A percentile compares a stretch with the other conserved stretches of the same genome.
Conservation (phyloP, 2,888 invertebrate species). For the Polymixis flavicincta region DNA sequence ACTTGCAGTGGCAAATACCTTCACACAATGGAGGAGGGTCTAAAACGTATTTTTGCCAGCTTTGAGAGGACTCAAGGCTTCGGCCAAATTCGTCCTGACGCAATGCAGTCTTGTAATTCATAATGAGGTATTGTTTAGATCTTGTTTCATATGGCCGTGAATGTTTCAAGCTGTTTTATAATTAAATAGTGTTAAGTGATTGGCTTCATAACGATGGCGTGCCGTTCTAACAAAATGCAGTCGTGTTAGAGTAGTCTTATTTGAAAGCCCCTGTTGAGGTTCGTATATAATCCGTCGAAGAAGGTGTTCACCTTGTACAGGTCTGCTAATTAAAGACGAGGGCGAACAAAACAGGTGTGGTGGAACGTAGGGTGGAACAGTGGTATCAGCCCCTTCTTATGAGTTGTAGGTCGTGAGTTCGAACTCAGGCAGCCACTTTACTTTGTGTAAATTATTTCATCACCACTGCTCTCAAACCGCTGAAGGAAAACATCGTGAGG, state of each 20-base stretch:
- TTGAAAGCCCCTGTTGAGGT: background rate
- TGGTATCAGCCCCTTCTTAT: no score
- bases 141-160: conserved; percentile 27
- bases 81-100: conserved; percentile 48
- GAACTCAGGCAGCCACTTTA: no score
- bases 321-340: background rate
- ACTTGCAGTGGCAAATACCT: conserved; percentile 35
- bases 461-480: no score
- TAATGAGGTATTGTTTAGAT: conserved; percentile 33
- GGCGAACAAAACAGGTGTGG: no score
- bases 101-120: conserved; percentile 63
- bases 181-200: background rate
- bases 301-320: background rate
- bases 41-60: conserved; percentile 26
- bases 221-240: background rate
- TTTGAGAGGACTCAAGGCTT: background rate
- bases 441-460: no score
- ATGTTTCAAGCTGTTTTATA: conserved; percentile 26
- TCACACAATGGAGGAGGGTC: conserved; percentile 45
- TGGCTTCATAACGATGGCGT: background rate
- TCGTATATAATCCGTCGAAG: background rate
- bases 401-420: no score
- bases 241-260: background rate
- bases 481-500: no score
- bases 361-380: no score